Evolutionary conservation across 92 coral and sea anemone genomes (phyloP), one percentile per base, ranked within the genome.

Genomic region (Porites lobata): DNA sequence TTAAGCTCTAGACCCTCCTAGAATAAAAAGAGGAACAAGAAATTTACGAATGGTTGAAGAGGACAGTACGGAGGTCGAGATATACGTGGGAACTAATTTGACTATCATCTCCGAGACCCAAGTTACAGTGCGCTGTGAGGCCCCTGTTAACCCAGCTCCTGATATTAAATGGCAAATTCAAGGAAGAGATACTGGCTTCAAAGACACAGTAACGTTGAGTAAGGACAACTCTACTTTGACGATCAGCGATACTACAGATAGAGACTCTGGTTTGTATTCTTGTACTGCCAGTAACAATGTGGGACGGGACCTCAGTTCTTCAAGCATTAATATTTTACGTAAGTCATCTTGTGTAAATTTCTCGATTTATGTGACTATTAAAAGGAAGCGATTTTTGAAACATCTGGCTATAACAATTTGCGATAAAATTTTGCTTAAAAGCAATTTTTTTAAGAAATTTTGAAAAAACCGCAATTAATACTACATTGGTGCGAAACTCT

Each of bases 41-140:
- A 15, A 73, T 22, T 1, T 61, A 6, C 22, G 65, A 52, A 51
- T 62, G 19, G 18, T 65, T 11, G 87, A 84, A 1, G 81, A 84
- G 14, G 80, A 62, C 13, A 75, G 21, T 11, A 15, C 17, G 0
- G 80, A 84, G 52, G 80, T 84, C 7, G 80, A 73, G 17, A 84
- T 84, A 14, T 20, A 57, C 64, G 81, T 84, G 19, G 98, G 98
- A 17, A 88, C 98, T 20, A 89, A 91, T 69, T 75, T 95, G 15
- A 95, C 96, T 2, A 92, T 93, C n/a, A 85, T 95, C 51, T 81
- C 92, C n/a, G 98, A 94, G 56, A 81, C 92, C 81, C 74, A 76
- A 11, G 92, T 95, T 17, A 93, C 72, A 75, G 92, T 95, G 57
- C 74, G 63, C 14, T 95, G 98, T 81, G 92, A 94, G 10, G 71